Base-by-base conservation (phyloP, 2,888 invertebrate genomes). In the Drosophila vallismaia region DNA sequence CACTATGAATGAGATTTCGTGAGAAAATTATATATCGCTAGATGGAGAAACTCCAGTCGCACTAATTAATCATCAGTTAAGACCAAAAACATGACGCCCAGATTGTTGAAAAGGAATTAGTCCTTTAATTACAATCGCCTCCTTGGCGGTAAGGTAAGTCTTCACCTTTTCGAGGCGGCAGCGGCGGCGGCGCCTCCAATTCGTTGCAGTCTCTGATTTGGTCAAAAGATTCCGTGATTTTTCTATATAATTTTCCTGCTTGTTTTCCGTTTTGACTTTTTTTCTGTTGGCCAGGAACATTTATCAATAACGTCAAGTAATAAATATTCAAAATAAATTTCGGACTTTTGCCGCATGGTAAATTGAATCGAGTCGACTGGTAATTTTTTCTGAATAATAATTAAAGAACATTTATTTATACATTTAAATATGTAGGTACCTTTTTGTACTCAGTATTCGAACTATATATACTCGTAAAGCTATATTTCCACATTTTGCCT, bases 51-150 rank as follows among this genome's bases (percentile, higher is more conserved):
- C 56, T 58, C 69, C 48, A 57, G 67, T 71, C 76, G 79, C 76
- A 75, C 74, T 79, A 86, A 86, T 88, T 86, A 86, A 86, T 86
- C 88, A 86, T 79, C 75, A 74, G 76, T 79, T 71, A 77, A 79
- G 81, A 84, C 67, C 59, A 62, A 75, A 46, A 64, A 77, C 73
- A 76, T 77, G 77, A 68, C 67, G 67, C 54, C 49, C 67, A 74
- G 71, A 82, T 75, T 79, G 71, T 71, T 69, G 64, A 70, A 55
- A 71, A 58, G 45, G 59, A 79, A 75, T 81, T 78, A 54, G 62
- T 60, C 69, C 74, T 74, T 79, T 85, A 73, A 84, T 81, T 78
- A 70, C 70, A 28, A 31, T 36, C 29, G 29, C 50, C 28, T 24
- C 12, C 6, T 7, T 2, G 42, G 5, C 26, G 51, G 12, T 3